Evolutionary conservation across 1,140 invertebrate genomes (phyloP).

Genomic region (Euglossa dilemma): DNA sequence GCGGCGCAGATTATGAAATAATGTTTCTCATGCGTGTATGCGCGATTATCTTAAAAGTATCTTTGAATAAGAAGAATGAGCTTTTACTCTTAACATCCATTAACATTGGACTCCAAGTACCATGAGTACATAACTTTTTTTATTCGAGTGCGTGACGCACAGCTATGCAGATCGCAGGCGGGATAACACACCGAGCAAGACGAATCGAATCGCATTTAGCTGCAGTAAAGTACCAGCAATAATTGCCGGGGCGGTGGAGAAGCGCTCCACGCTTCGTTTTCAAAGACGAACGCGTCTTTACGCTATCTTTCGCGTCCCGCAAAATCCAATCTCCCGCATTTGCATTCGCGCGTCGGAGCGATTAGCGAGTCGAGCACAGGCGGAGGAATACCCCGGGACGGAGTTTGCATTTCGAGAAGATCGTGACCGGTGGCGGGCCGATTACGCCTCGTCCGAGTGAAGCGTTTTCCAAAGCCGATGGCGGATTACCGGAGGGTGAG

Average conservation of each 20-base stretch:
- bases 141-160: constrained; percentile 59
- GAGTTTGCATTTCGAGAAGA: constrained; percentile 1
- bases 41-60: constrained; percentile 62
- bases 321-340: background rate
- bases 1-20: constrained; percentile 55
- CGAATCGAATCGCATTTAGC: constrained; percentile 64
- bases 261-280: constrained; percentile 19
- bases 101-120: constrained; percentile 54
- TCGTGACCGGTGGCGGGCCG: background rate
- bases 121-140: constrained; percentile 46
- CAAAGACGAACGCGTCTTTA: constrained; percentile 4
- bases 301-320: background rate
- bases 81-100: constrained; percentile 66
- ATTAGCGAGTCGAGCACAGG: background rate
- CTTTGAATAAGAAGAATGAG: constrained; percentile 69
- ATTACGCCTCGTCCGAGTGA: constrained; percentile 44
- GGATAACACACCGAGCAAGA: constrained; percentile 60
- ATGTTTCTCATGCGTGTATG: constrained; percentile 47
- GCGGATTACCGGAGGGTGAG: constrained; percentile 23
- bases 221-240: constrained; percentile 35
- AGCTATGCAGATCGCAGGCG: constrained; percentile 54
- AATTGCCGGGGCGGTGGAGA: constrained; percentile 50
- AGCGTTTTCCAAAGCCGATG: constrained; percentile 57
- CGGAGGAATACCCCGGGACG: background rate
- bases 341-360: background rate